These are phyloP conservation scores for Luehdorfia chinensis DNA, from an alignment of 1,140 invertebrate species.

Conservation along the genomic window DNA sequence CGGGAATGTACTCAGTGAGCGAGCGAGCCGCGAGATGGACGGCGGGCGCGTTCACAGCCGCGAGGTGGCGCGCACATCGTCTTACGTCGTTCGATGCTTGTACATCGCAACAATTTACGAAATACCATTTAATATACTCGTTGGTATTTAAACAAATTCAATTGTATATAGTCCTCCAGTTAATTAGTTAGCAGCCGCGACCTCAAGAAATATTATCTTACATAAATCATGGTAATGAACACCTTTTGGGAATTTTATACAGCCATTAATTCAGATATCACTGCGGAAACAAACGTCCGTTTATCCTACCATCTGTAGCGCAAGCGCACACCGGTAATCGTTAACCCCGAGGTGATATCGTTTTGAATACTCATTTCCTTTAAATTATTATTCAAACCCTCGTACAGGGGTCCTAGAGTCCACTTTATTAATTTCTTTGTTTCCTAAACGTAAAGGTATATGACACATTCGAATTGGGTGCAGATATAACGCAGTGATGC, in stretches of 20 bases:
- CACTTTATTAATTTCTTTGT: slow-evolving; percentile 51
- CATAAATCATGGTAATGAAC: slow-evolving; percentile 75
- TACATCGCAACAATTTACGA: too few relatives aligned
- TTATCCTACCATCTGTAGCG: slow-evolving; percentile 71
- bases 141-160: neutral
- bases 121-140: too few relatives aligned
- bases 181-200: slow-evolving; percentile 33
- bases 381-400: slow-evolving; percentile 68
- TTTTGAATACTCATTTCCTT: slow-evolving; percentile 73
- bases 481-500: slow-evolving; percentile 50
- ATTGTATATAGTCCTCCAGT: slow-evolving; percentile 16
- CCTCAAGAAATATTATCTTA: slow-evolving; percentile 67
- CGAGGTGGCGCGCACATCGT: neutral
- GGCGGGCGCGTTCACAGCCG: slow-evolving; percentile 27
- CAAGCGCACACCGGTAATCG: slow-evolving; percentile 71
- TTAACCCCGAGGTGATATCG: slow-evolving; percentile 77
- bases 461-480: slow-evolving; percentile 70
- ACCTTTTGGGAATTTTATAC: slow-evolving; percentile 72
- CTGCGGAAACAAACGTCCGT: slow-evolving; percentile 75
- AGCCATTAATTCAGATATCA: slow-evolving; percentile 76
- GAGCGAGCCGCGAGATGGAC: slow-evolving; percentile 64
- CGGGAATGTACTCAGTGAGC: slow-evolving; percentile 75
- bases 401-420: slow-evolving; percentile 51
- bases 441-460: slow-evolving; percentile 62
- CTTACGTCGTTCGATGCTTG: too few relatives aligned